Base-by-base conservation (phyloP, 2,888 invertebrate species). In the Troilus luridus region DNA sequence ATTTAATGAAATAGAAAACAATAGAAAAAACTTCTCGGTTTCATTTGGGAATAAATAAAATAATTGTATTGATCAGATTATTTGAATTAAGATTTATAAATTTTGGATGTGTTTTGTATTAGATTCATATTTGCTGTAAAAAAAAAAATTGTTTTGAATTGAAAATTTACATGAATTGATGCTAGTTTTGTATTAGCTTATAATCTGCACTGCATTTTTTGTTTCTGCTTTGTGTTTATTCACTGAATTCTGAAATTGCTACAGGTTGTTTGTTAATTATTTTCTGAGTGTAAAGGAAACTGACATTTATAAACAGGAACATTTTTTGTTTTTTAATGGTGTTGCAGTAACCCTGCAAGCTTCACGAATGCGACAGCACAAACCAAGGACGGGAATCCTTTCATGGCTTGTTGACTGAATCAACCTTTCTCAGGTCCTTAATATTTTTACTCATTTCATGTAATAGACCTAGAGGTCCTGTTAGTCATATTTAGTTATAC, bases 371-470 rank as follows among this genome's bases (percentile, higher is more conserved):
- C 91, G 91, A 60, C 92, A 92, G 64, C 91, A 92, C 89, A 92
- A 92, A 89, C 92, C 92, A 27, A 89, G 92, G 91, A 92, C 92
- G 60, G 92, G 92, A 60, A 92, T 92, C 77, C 91, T 92, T 54
- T 91, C 92, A 60, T 92, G 92, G 92, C 92, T 92, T 88, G 91
- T 92, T 92, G 92, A 92, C 91, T 92, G 91, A 91, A 91, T 67
- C 27, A 72, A 88, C 64, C 64, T 77, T 24, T 27, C 88, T 88
- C 90, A 90, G 90, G 90, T 90, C 77, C 72, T 90, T 89, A 11
- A 41, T 77, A 77, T 77, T 77, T 41, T 77, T 85, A 85, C 56
- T 85, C 56, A 85, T 56, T 85, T 85, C 56, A 85, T 85, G 21
- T 85, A n/a, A 56, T 85, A 54, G 56, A 85, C 10, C 54, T 85